These are phyloP conservation scores for Synaphobranchus kaupii DNA, from an alignment of 2,797 vertebrate species.

Conservation along the genomic window DNA sequence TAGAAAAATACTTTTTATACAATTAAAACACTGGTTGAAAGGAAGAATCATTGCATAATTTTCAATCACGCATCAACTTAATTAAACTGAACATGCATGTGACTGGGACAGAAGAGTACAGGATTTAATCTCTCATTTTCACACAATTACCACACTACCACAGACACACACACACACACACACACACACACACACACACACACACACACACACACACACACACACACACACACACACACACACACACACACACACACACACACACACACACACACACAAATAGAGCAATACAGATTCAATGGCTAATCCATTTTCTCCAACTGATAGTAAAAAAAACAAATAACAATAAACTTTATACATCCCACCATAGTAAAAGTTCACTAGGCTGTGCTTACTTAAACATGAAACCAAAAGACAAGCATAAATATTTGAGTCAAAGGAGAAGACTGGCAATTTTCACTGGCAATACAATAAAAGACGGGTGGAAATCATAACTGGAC, in stretches of 20 bases:
- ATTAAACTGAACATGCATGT: not conserved
- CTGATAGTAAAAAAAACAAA: not conserved
- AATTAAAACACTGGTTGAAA: not conserved
- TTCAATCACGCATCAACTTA: not conserved
- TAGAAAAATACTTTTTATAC: not conserved
- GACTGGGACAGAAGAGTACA: not conserved
- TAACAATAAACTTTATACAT: not conserved
- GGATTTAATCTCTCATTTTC: not conserved
- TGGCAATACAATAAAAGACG: not conserved
- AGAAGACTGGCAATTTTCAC: not conserved
- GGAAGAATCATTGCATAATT: not conserved
- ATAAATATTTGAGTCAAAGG: constrained; percentile 24
- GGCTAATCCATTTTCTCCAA: constrained; percentile 16
- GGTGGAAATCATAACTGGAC: not conserved
- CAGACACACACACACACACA: too few species aligned
- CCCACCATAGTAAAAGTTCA: not conserved
- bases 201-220: too few species aligned
- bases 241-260: too few species aligned
- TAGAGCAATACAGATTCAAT: not conserved
- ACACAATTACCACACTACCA: too few species aligned
- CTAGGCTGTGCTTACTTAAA: constrained; percentile 20
- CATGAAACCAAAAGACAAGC: constrained; percentile 2
- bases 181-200: too few species aligned
- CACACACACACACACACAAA: not conserved
- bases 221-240: too few species aligned